These are phyloP conservation scores for Otis tarda DNA, from an alignment of 2,113 vertebrate species.

Conservation along the genomic window DNA sequence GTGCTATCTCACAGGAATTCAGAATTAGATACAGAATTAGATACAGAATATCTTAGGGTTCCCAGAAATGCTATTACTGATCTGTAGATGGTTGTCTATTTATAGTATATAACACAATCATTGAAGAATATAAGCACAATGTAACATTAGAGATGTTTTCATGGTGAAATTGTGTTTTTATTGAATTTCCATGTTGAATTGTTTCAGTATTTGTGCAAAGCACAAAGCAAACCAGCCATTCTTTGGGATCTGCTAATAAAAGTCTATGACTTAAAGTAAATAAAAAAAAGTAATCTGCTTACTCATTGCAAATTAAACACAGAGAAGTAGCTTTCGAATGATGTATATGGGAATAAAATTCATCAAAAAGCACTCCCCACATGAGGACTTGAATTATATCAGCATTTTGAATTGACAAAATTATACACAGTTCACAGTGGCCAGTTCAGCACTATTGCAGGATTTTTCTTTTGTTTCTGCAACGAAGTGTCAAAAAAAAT, in stretches of 20 bases:
- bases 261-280: neutral
- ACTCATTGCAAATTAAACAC: neutral
- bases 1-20: neutral
- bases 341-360: neutral
- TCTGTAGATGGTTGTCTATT: neutral
- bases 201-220: neutral
- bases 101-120: neutral
- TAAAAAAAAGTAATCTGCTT: neutral
- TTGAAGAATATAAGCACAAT: neutral
- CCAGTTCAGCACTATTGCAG: neutral
- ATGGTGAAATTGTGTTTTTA: neutral
- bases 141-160: neutral
- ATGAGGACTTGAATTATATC: neutral
- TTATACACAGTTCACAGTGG: neutral
- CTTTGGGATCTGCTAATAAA: neutral
- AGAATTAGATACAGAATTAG: neutral
- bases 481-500: neutral
- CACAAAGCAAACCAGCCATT: neutral
- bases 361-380: neutral
- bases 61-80: neutral
- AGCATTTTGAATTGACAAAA: neutral
- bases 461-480: conserved; percentile 5
- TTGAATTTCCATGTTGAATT: neutral
- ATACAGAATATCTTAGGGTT: neutral
- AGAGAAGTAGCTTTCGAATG: neutral